Base-by-base conservation (phyloP, 2,888 invertebrate genomes). In the Pyrrhia umbra region DNA sequence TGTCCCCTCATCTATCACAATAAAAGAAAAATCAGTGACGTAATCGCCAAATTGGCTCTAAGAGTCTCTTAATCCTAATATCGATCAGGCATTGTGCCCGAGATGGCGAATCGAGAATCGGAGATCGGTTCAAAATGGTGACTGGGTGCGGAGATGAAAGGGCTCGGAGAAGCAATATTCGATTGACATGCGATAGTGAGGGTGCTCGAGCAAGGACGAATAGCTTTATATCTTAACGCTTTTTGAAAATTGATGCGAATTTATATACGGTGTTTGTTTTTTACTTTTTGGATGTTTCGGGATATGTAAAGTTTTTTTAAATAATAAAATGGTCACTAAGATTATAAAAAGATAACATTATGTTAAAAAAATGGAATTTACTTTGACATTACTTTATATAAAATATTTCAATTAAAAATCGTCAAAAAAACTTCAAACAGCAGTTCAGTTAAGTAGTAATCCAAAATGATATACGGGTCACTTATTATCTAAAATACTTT, bases 91-190 rank as follows among this genome's bases (percentile, higher is more conserved):
- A 69, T 77, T 75, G 80, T 77, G 68, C 49, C 45, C 10, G 34
- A 55, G 63, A 70, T 64, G 39, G 61, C 64, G 55, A 68, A 56
- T 51, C 49, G 57, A 60, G 55, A 68, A 55, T 52, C 49, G 58
- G 62, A 68, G 58, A 57, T 55, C 43, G 49, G 61, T 51, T 64
- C 73, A 62, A 80, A 82, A 84, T 82, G 65, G 74, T 25, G 40
- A 65, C 68, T 73, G 62, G 68, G 71, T 59, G 71, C 34, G 60
- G 56, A 80, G 82, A 82, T 81, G 76, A 80, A 80, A 82, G 74
- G 69, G 57, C 72, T 74, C 55, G 43, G 37, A 57, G 52, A 60
- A 54, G 77, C 65, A 75, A 75, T 79, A 73, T 74, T 74, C 73
- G 62, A 76, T 76, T 78, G 76, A 76, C 77, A 68, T 40, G 67